Percentiles rank a stretch among this genome's conserved stretches.
Evolutionary conservation across 2,888 invertebrate genomes (phyloP).

Genomic region (Platerodrilus igneus): DNA sequence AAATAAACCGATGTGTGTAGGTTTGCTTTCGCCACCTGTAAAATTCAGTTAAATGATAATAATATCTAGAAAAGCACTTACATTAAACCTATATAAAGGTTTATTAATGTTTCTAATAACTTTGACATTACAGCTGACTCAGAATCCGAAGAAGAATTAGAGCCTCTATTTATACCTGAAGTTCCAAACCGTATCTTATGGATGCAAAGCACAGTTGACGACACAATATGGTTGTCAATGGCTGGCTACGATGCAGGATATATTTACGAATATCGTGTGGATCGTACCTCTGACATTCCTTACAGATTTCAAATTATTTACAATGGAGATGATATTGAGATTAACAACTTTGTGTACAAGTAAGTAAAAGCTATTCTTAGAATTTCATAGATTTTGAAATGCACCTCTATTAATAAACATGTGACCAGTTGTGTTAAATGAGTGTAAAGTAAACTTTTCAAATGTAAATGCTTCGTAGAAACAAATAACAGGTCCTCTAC

Average conservation of each 20-base stretch:
- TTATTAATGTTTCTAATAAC: conserved; percentile 5
- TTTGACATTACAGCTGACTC: conserved; percentile 49
- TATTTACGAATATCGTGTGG: conserved; percentile 57
- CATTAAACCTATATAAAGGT: too few relatives aligned
- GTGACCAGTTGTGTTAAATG: too few relatives aligned
- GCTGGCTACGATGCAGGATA: conserved; percentile 64
- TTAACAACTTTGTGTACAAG: conserved; percentile 53
- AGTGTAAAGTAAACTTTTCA: too few relatives aligned
- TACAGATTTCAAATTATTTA: conserved; percentile 48
- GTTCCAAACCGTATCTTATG: conserved; percentile 56
- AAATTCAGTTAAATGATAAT: not conserved
- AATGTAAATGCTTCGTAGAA: too few relatives aligned
- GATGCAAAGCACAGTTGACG: conserved; percentile 51
- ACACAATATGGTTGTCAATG: conserved; percentile 59
- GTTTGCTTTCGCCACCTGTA: too few relatives aligned
- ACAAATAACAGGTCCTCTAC: too few relatives aligned
- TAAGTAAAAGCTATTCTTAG: too few relatives aligned
- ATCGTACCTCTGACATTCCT: conserved; percentile 42
- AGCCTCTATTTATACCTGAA: conserved; percentile 54
- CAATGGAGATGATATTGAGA: conserved; percentile 56
- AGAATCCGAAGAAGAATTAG: conserved; percentile 53
- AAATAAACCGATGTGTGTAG: too few relatives aligned
- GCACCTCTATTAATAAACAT: too few relatives aligned
- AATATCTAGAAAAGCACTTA: too few relatives aligned
- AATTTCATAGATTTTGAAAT: too few relatives aligned